Base-by-base conservation (phyloP, 2,888 invertebrate species). In the Leucoma salicis region DNA sequence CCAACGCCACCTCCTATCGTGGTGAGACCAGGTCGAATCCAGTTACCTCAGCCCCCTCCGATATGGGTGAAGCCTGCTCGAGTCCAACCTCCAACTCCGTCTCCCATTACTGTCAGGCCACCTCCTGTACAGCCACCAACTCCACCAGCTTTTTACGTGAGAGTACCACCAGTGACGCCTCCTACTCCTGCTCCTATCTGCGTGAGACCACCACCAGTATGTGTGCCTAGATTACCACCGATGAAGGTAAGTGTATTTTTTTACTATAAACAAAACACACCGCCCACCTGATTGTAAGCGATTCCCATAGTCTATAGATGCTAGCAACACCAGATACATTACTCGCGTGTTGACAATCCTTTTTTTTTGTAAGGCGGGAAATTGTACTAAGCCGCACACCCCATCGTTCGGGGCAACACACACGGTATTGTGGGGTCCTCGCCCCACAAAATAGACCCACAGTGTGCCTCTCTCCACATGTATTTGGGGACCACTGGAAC, bases 51-150 rank as follows among this genome's bases (percentile, higher is more conserved):
- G 1, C 79, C 76, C 0, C 68, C 76, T 0, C 47, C 62, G 1
- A 74, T 85, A 12, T 76, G 73, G 72, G 75, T 83, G 13, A 74
- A 69, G 14, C 84, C 83, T 0, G 69, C 75, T 0, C 57, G 68
- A 0, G 57, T 83, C 0, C 74, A 74, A 16, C 80, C 81, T 0
- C 79, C 78, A 0, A 49, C 63, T 0, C 77, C 73, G 0, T 60
- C 59, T 0, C 77, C 82, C 0, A 77, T 82, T 29, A 57, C 66
- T 14, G 78, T 82, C 2, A 63, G 63, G 15, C 81, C 81, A 0
- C 63, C 70, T 0, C 65, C 70, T 0, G 66, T 83, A 0, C 73
- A 69, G 31, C 78, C 80, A 0, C 79, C 80, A 0, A 68, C 63
- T 0, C 79, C 74, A 0, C 31, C 58, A 0, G 61, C 82, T 0